phyloP scores from a whole-genome alignment of 1,140 invertebrate species.

The Pseudomyrmex cubaensis region DNA sequence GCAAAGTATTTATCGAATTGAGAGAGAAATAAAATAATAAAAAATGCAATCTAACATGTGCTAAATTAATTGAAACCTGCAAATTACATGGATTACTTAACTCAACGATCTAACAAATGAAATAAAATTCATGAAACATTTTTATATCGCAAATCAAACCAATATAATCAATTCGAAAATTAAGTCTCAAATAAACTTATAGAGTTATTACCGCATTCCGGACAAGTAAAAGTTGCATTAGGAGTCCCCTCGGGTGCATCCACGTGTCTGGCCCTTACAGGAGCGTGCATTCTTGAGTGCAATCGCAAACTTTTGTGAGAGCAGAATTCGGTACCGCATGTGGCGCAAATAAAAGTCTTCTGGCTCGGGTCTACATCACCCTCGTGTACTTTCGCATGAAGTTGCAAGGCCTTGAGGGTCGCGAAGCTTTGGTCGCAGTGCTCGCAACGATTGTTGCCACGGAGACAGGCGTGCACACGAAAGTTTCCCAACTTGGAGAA shows the following conservation, averaged over 20 bases:
- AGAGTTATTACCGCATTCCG: slow-evolving; percentile 80
- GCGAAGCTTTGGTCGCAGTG: slow-evolving; percentile 82
- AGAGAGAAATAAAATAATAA: too few relatives aligned
- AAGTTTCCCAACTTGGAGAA: slow-evolving; percentile 81
- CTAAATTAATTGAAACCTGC: too few relatives aligned
- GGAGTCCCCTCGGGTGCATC: slow-evolving; percentile 84
- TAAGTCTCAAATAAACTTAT: background rate
- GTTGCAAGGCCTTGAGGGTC: slow-evolving; percentile 79
- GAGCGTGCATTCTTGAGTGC: slow-evolving; percentile 90
- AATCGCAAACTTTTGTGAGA: slow-evolving; percentile 89
- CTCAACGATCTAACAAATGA: background rate
- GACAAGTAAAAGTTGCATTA: slow-evolving; percentile 80
- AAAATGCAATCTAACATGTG: too few relatives aligned
- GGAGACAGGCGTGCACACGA: slow-evolving; percentile 79
- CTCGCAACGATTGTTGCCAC: slow-evolving; percentile 81
- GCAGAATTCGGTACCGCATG: slow-evolving; percentile 88
- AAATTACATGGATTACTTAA: background rate
- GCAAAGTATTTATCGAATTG: slow-evolving; percentile 1
- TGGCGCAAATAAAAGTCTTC: slow-evolving; percentile 84
- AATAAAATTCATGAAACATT: background rate
- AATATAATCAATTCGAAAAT: slow-evolving; percentile 12
- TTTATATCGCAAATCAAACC: slow-evolving; percentile 5
- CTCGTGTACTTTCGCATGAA: slow-evolving; percentile 81
- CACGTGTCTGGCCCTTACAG: slow-evolving; percentile 87
- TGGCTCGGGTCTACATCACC: slow-evolving; percentile 72